Evolutionary conservation across 2,888 invertebrate species (phyloP).

Genomic region (Andrena bucephala): DNA sequence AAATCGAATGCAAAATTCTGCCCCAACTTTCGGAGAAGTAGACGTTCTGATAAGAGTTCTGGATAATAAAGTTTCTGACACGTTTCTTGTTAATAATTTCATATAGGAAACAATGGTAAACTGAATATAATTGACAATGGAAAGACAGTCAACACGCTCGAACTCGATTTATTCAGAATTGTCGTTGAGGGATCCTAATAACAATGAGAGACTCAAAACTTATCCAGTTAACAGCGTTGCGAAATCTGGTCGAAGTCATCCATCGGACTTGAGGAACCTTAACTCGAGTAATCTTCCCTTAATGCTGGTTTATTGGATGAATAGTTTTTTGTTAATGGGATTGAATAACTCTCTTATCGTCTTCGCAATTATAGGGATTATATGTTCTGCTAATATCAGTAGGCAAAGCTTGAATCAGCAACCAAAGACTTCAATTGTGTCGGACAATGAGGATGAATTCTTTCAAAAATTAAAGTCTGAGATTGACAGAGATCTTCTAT

Average conservation of each 20-base stretch:
- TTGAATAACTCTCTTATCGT: background rate
- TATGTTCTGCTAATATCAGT: slow-evolving; percentile 55
- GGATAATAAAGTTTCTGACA: background rate
- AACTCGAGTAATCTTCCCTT: slow-evolving; percentile 37
- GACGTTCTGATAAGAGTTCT: background rate
- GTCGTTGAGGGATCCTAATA: background rate
- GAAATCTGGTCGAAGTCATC: background rate
- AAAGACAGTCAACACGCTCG: background rate
- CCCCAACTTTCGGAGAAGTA: background rate
- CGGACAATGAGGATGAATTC: slow-evolving; percentile 61
- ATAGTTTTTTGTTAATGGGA: background rate
- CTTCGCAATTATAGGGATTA: slow-evolving; percentile 45
- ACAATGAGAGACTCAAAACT: background rate
- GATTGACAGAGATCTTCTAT: slow-evolving; percentile 36
- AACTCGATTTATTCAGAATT: background rate
- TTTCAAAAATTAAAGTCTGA: slow-evolving; percentile 42
- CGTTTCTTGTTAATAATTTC: background rate
- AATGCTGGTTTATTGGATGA: background rate
- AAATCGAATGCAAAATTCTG: no score
- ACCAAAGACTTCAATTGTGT: background rate
- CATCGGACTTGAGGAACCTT: slow-evolving; percentile 27
- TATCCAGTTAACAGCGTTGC: background rate
- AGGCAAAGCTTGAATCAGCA: slow-evolving; percentile 36
- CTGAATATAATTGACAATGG: slow-evolving; percentile 14
- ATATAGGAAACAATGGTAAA: background rate